Evolutionary conservation across 2,888 invertebrate genomes (phyloP).

Genomic region (Xanthorhoe spadicearia): DNA sequence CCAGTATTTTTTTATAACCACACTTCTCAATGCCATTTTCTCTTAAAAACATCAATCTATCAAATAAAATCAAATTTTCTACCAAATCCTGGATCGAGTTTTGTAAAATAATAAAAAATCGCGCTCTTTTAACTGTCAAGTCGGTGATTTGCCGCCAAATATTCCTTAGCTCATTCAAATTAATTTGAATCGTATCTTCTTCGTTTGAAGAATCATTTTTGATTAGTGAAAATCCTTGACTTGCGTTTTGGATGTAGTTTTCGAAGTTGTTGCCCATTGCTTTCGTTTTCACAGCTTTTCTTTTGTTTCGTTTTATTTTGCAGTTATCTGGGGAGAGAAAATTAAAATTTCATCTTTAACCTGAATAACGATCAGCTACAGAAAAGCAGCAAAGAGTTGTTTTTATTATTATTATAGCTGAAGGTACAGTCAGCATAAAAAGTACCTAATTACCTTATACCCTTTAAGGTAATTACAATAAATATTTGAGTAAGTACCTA

Average conservation of each 20-base stretch:
- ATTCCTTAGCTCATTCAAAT: conserved; percentile 56
- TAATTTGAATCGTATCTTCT: conserved; percentile 45
- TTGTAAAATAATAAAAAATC: conserved; percentile 68
- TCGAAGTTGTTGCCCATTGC: conserved; percentile 60
- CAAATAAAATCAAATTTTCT: conserved; percentile 72
- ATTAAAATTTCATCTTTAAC: background rate
- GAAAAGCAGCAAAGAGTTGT: too few species aligned
- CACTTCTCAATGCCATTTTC: conserved; percentile 65
- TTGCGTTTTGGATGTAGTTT: conserved; percentile 61
- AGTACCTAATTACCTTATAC: too few species aligned
- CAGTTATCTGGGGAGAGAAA: conserved; percentile 72
- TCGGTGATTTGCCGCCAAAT: conserved; percentile 61
- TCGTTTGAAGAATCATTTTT: conserved; percentile 29
- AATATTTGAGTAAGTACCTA: too few species aligned
- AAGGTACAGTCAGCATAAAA: too few species aligned
- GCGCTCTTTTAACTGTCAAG: conserved; percentile 60
- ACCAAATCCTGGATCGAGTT: conserved; percentile 67
- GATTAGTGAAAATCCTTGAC: conserved; percentile 59
- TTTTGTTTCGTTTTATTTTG: conserved; percentile 71
- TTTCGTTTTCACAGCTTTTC: conserved; percentile 72
- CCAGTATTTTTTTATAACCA: conserved; percentile 83
- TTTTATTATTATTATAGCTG: too few species aligned
- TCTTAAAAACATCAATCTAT: conserved; percentile 67
- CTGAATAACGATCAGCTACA: background rate
- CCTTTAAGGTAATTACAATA: too few species aligned